These are phyloP conservation scores for Drosophila eugracilis DNA, from an alignment of 1,140 invertebrate species.

Conservation along the genomic window DNA sequence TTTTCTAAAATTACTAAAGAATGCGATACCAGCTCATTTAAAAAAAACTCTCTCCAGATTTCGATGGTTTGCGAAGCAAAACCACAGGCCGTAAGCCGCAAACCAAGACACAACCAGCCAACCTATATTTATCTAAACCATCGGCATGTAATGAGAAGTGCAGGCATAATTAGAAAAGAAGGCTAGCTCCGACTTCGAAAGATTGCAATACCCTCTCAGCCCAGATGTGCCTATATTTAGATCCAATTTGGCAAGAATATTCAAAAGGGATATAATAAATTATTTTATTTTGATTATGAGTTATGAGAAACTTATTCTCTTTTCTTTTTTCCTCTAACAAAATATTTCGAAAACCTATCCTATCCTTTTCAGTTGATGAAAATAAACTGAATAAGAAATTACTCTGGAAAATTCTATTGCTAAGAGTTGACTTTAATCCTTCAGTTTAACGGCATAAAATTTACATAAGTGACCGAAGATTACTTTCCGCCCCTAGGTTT, in stretches of 20 bases:
- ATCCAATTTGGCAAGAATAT: not conserved
- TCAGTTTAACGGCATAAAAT: slow-evolving; percentile 16
- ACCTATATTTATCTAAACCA: slow-evolving; percentile 35
- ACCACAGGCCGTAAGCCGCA: slow-evolving; percentile 32
- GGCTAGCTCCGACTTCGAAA: not conserved
- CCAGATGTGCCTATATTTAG: not conserved
- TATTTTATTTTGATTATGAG: too few relatives aligned
- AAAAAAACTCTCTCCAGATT: slow-evolving; percentile 12
- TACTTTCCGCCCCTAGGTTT: slow-evolving; percentile 20
- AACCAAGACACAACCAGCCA: slow-evolving; percentile 20
- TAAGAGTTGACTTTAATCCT: slow-evolving; percentile 10
- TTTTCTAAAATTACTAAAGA: slow-evolving; percentile 7
- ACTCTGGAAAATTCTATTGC: not conserved
- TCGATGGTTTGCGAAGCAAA: slow-evolving; percentile 39
- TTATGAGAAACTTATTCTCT: not conserved
- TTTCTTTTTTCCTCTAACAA: too few relatives aligned
- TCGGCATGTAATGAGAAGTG: slow-evolving; percentile 33
- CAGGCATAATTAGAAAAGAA: slow-evolving; percentile 19
- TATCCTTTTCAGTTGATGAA: not conserved
- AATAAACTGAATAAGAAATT: too few relatives aligned
- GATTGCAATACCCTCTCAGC: slow-evolving; percentile 6
- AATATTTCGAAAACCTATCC: not conserved
- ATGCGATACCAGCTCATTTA: slow-evolving; percentile 4
- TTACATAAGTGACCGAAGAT: slow-evolving; percentile 31
- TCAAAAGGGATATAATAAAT: not conserved